Conservation (phyloP, 1,140 invertebrate genomes). For the Drosophila yakuba region DNA sequence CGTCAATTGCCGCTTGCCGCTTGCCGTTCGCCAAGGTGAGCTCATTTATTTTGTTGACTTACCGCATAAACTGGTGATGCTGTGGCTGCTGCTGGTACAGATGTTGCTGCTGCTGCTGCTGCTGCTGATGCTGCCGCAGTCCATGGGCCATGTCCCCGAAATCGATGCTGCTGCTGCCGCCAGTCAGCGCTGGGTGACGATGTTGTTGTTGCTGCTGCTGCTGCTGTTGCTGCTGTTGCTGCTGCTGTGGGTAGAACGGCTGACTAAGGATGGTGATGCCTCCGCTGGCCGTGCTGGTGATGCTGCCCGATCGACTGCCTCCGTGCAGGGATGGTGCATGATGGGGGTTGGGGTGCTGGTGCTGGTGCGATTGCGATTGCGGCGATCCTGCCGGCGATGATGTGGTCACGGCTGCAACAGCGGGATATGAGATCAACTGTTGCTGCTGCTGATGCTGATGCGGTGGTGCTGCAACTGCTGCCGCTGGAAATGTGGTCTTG, state of each 20-base stretch:
- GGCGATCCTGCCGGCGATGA: conserved; percentile 48
- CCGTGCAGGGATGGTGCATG: conserved; percentile 60
- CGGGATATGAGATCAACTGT: conserved; percentile 85
- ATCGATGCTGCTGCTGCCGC: conserved; percentile 73
- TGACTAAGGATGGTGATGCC: conserved; percentile 56
- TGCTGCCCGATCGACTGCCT: conserved; percentile 79
- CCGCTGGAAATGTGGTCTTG: conserved; percentile 66
- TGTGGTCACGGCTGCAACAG: conserved; percentile 52
- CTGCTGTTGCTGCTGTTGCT: conserved; percentile 23
- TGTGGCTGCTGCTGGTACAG: conserved; percentile 55
- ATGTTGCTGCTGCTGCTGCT: conserved; percentile 74
- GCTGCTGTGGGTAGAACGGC: conserved; percentile 44
- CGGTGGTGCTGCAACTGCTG: conserved; percentile 26
- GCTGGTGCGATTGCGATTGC: conserved; percentile 33
- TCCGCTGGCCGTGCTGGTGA: conserved; percentile 70
- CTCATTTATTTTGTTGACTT: conserved; percentile 66
- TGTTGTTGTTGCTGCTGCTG: conserved; percentile 33
- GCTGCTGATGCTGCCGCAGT: conserved; percentile 75
- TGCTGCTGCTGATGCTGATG: conserved; percentile 53
- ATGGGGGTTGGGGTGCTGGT: conserved; percentile 33
- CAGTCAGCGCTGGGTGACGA: conserved; percentile 62
- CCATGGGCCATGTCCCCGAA: conserved; percentile 83
- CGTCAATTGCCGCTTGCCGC: conserved; percentile 55
- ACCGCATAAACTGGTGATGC: conserved; percentile 71
- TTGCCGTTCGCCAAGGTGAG: conserved; percentile 50